These are phyloP conservation scores for Periparus ater DNA, from an alignment of 2,797 vertebrate genomes.

Conservation along the genomic window DNA sequence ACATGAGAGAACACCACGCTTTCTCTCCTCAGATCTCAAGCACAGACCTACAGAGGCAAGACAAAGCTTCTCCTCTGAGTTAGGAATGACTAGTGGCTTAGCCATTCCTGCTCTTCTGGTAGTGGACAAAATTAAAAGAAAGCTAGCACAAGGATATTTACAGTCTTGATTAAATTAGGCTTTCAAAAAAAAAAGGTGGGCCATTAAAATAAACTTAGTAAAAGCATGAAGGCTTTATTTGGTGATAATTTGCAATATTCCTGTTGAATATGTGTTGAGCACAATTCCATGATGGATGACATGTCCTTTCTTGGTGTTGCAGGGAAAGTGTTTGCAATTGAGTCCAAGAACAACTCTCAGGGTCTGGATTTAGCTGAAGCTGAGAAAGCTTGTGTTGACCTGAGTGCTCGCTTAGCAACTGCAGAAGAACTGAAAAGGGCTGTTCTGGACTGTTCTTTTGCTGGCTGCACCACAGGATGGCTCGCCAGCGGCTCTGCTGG, in stretches of 20 bases:
- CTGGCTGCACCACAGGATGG: conserved; percentile 87
- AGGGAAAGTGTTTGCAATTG: conserved; percentile 89
- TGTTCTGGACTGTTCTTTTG: conserved; percentile 85
- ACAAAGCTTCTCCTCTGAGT: not conserved
- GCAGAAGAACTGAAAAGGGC: conserved; percentile 84
- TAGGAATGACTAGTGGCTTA: not conserved
- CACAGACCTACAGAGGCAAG: not conserved
- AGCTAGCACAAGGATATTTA: not conserved
- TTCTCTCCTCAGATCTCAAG: not conserved
- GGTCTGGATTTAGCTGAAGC: conserved; percentile 77
- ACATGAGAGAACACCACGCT: not conserved
- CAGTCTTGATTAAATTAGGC: not conserved
- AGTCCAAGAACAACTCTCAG: conserved; percentile 79
- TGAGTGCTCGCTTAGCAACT: conserved; percentile 84
- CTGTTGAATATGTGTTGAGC: not conserved
- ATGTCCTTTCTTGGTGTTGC: conserved; percentile 47
- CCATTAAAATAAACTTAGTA: not conserved
- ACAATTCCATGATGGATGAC: not conserved
- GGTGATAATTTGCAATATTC: not conserved
- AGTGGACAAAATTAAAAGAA: not conserved
- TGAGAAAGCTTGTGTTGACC: conserved; percentile 74
- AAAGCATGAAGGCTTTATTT: not conserved
- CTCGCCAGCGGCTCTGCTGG: conserved; percentile 84
- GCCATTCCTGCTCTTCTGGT: not conserved
- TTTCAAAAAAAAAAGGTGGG: not conserved